Evolutionary conservation across 2,888 invertebrate species (phyloP), one percentile per base, ranked within the genome.

Genomic region (Tethea ocularis): DNA sequence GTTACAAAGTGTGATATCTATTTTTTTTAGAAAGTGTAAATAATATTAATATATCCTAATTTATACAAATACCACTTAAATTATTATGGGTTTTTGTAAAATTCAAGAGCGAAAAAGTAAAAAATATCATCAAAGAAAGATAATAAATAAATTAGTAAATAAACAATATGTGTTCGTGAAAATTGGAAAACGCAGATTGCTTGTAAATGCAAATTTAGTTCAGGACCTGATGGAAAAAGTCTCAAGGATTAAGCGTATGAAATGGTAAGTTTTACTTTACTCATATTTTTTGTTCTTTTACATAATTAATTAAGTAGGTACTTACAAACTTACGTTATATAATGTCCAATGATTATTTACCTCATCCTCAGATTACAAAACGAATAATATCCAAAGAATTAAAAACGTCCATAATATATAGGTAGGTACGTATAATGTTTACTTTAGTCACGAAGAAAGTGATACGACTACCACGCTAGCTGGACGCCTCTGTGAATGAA

Each of bases 31-130:
- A 7, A 4, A 41, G 7, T 15, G 10, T 17, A 41, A 41, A n/a
- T 41, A 41, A 36, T 58, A 33, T 20, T 20, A 53, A 57, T 33
- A 20, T 36, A 20, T 41, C 55, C 10, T 51, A 56, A 57, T 52
- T 56, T 56, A 41, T 51, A 53, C 51, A 57, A 8, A 46, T 57
- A 23, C 20, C 29, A 29, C 10, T 29, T 26, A n/a, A 15, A 59
- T 58, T 67, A 75, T 63, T 66, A 77, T 77, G 77, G 77, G 77
- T 57, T 78, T 76, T 59, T 77, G 77, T 41, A 71, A 72, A 61
- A 51, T 58, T 29, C 74, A 77, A 64, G 74, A 72, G 54, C 59
- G 57, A 17, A 63, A 61, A 67, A 55, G 61, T 29, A 68, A 57
- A 60, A 78, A 67, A 61, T 62, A 60, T 61, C 64, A 58, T 2